Conservation (phyloP, 2,113 vertebrate genomes). For the Equus przewalskii region DNA sequence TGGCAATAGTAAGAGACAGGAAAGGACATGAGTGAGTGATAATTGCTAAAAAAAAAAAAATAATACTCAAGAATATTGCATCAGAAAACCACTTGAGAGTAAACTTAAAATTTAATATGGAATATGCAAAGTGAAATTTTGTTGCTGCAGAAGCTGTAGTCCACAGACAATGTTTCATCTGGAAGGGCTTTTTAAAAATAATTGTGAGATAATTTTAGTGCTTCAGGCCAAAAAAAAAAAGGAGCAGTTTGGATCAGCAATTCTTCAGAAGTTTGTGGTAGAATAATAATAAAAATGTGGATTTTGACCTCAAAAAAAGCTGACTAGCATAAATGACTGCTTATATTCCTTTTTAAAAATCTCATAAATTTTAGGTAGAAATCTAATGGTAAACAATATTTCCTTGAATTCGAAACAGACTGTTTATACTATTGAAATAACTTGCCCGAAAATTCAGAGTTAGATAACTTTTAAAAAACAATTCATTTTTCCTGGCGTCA, state of each 20-base stretch:
- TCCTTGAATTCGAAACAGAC: constrained; percentile 61
- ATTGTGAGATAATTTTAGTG: constrained; percentile 62
- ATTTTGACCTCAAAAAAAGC: constrained; percentile 59
- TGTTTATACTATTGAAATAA: constrained; percentile 65
- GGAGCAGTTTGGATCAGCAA: constrained; percentile 57
- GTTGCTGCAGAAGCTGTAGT: background rate
- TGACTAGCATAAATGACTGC: constrained; percentile 22
- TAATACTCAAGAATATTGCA: constrained; percentile 41
- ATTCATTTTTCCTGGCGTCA: constrained; percentile 37
- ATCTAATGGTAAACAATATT: constrained; percentile 61
- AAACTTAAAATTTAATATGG: constrained; percentile 48
- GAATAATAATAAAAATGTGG: constrained; percentile 65
- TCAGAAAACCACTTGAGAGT: background rate
- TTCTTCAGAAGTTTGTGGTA: constrained; percentile 65
- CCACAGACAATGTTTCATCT: constrained; percentile 28
- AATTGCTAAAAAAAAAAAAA: background rate
- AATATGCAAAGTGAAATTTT: background rate
- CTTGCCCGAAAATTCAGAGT: constrained; percentile 33
- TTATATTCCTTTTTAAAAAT: constrained; percentile 66
- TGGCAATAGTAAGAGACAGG: constrained; percentile 51
- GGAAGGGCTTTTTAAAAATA: background rate
- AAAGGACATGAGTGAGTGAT: background rate
- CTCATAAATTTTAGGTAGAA: constrained; percentile 76
- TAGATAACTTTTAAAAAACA: constrained; percentile 57
- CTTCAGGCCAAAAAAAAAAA: constrained; percentile 25